Evolutionary conservation across 2,888 invertebrate genomes (phyloP).

Genomic region (Podabrus alpinus): DNA sequence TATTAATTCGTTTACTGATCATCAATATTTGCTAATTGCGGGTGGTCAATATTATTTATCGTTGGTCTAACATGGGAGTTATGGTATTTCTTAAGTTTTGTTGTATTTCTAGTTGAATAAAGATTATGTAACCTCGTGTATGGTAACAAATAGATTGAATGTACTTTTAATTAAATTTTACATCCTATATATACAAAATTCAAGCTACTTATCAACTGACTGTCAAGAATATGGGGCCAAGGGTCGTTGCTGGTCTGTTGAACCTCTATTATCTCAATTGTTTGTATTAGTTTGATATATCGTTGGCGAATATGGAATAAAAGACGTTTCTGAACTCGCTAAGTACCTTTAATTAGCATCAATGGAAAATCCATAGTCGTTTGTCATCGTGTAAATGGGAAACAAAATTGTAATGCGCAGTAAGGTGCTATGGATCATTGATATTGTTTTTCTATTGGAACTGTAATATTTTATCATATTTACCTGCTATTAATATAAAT

Average conservation of each 20-base stretch:
- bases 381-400: neutral
- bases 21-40: neutral
- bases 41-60: neutral
- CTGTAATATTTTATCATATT: neutral
- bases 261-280: constrained; percentile 8
- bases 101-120: neutral
- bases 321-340: neutral
- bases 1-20: neutral
- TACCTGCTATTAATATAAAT: neutral
- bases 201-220: neutral
- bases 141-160: neutral
- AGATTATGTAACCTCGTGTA: neutral
- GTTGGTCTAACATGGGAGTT: neutral
- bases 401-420: neutral
- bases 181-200: neutral
- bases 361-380: neutral
- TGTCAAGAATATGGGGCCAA: constrained; percentile 18
- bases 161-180: neutral
- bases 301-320: neutral
- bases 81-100: neutral
- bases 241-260: constrained; percentile 23
- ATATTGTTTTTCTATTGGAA: neutral
- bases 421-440: neutral
- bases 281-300: constrained; percentile 6
- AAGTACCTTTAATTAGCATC: neutral